Conservation (phyloP, 2,888 invertebrate species). For the Drosophila anomalata region DNA sequence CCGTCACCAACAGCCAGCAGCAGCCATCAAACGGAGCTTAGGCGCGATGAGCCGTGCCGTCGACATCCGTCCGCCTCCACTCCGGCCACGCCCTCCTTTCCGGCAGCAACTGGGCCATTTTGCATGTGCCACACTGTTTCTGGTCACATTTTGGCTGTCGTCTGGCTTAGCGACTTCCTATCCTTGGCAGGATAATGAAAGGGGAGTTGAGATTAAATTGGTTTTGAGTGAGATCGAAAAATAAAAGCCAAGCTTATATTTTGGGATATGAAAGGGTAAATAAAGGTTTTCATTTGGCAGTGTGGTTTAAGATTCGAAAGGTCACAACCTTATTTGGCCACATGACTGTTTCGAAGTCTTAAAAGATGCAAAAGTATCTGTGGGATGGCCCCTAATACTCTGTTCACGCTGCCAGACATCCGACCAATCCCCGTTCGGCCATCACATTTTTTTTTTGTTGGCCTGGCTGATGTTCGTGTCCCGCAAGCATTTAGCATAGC, state of each 20-base stretch:
- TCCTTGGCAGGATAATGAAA: conserved; percentile 39
- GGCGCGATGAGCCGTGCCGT: conserved; percentile 67
- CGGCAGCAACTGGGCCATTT: not conserved
- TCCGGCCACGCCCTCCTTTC: conserved; percentile 8
- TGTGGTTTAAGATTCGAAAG: too few relatives aligned
- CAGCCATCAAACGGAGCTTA: conserved; percentile 65
- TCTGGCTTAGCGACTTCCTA: conserved; percentile 48
- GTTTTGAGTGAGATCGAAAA: not conserved
- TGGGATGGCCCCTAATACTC: conserved; percentile 11
- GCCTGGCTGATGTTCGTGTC: conserved; percentile 74
- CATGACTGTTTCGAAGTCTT: not conserved
- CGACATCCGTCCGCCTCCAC: conserved; percentile 29
- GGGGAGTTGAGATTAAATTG: conserved; percentile 20
- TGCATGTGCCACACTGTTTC: conserved; percentile 55
- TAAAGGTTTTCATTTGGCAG: too few relatives aligned
- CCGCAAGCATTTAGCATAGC: conserved; percentile 72
- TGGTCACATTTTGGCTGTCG: conserved; percentile 68
- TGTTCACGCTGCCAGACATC: conserved; percentile 21
- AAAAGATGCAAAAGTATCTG: conserved; percentile 14
- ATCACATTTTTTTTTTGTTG: conserved; percentile 3
- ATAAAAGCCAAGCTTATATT: not conserved
- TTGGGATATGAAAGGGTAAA: not conserved
- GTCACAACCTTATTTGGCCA: not conserved
- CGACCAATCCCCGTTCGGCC: conserved; percentile 10
- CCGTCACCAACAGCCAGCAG: conserved; percentile 10